Evolutionary conservation across 2,888 invertebrate species (phyloP).

Genomic region (Acleris laterana): DNA sequence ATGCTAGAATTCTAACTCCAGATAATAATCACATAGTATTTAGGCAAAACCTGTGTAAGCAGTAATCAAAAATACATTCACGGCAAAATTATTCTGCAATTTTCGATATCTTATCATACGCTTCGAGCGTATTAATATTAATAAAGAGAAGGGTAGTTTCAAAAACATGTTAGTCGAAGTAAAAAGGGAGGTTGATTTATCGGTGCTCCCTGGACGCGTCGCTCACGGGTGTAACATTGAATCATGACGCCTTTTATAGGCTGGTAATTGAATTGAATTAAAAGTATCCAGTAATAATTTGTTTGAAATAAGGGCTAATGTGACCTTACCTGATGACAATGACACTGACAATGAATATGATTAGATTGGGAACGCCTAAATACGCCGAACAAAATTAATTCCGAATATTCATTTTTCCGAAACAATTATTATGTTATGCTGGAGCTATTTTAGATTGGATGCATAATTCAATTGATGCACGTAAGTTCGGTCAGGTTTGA

Average conservation of each 20-base stretch:
- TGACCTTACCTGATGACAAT: no score
- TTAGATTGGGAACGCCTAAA: no score
- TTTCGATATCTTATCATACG: conserved; percentile 9
- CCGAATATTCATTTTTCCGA: no score
- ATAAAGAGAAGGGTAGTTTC: conserved; percentile 43
- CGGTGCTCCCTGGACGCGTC: neutral
- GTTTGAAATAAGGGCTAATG: neutral
- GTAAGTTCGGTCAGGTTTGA: no score
- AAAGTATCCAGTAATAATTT: neutral
- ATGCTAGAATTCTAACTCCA: no score
- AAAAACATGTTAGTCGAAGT: conserved; percentile 54
- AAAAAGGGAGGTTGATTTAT: conserved; percentile 39
- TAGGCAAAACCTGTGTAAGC: no score
- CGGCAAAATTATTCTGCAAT: conserved; percentile 12
- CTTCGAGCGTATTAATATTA: conserved; percentile 30
- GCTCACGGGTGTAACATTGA: conserved; percentile 44
- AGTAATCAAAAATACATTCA: neutral
- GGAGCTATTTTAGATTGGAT: no score
- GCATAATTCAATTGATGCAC: no score
- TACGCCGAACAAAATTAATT: no score
- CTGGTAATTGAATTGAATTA: conserved; percentile 8
- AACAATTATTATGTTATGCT: no score
- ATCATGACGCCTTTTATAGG: conserved; percentile 11
- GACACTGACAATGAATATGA: no score
- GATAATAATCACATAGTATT: no score